Conservation (phyloP, 35 echinoderm and acorn worm species). For the Diadema setosum region DNA sequence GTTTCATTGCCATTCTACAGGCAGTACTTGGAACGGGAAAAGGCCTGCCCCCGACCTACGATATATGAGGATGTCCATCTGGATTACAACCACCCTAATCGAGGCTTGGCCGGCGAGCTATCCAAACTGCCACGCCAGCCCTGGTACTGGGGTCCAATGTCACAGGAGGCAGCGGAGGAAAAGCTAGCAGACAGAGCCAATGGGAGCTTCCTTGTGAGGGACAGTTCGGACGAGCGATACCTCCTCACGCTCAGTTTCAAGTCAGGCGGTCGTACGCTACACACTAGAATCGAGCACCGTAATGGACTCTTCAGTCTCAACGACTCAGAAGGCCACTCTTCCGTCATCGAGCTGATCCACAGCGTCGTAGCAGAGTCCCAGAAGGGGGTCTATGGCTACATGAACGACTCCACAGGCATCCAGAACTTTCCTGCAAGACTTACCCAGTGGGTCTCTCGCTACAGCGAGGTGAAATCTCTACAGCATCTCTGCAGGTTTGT, state of each 20-base stretch:
- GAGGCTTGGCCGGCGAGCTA: constrained; percentile 59
- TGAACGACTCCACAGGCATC: constrained; percentile 71
- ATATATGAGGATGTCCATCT: constrained; percentile 39
- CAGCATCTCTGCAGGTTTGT: constrained; percentile 95
- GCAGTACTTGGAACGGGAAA: not conserved
- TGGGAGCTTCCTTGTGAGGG: constrained; percentile 89
- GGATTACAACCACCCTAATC: not conserved
- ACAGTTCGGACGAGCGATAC: constrained; percentile 95
- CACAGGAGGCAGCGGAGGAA: constrained; percentile 78
- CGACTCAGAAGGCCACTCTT: constrained; percentile 88
- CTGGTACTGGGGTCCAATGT: constrained; percentile 98
- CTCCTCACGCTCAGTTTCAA: constrained; percentile 92
- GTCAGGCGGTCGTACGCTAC: constrained; percentile 86
- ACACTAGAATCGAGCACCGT: constrained; percentile 92
- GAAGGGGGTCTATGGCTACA: constrained; percentile 86
- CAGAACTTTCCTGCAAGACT: constrained; percentile 91
- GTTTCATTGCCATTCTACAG: not conserved
- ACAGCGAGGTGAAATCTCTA: constrained; percentile 82
- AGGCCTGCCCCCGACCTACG: not conserved
- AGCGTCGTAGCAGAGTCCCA: constrained; percentile 78
- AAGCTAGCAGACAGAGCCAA: constrained; percentile 67
- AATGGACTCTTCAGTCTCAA: constrained; percentile 90
- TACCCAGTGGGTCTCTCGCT: constrained; percentile 80
- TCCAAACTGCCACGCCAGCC: constrained; percentile 76
- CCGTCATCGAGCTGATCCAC: constrained; percentile 83